phyloP scores from a whole-genome alignment of 2,888 invertebrate genomes.

The Mythimna albipuncta region DNA sequence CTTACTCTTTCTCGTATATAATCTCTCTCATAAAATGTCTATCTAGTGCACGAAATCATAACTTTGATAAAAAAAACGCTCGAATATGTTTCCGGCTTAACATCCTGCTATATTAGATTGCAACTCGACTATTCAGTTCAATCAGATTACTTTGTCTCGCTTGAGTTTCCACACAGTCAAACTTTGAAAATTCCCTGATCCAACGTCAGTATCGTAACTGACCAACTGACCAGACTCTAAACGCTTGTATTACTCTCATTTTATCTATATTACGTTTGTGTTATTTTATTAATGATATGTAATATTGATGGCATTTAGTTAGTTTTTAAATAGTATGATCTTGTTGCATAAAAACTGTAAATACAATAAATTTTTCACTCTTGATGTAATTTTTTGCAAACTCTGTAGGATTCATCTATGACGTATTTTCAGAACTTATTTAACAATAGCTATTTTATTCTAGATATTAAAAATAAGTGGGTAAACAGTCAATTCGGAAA shows the following conservation, averaged over 20 bases:
- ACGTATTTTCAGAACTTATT: not conserved
- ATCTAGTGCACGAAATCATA: too few species aligned
- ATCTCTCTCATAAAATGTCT: too few species aligned
- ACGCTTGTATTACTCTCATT: constrained; percentile 23
- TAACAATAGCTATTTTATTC: not conserved
- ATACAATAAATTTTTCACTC: constrained; percentile 2
- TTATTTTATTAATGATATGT: constrained; percentile 45
- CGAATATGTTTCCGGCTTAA: too few species aligned
- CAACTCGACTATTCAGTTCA: not conserved
- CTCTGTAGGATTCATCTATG: constrained; percentile 23
- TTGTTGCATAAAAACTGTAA: constrained; percentile 62
- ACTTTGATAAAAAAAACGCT: too few species aligned
- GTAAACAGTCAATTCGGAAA: not conserved
- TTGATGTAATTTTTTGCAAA: constrained; percentile 25
- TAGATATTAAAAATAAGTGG: constrained; percentile 14
- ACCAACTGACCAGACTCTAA: constrained; percentile 34
- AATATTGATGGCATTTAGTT: constrained; percentile 54
- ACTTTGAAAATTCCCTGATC: constrained; percentile 26
- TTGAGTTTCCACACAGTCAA: not conserved
- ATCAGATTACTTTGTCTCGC: not conserved
- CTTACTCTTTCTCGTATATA: too few species aligned
- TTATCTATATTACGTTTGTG: constrained; percentile 37
- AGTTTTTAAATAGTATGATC: constrained; percentile 31
- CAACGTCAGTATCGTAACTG: constrained; percentile 40
- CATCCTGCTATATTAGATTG: not conserved